These are phyloP conservation scores for Sakesphorus luctuosus DNA, from an alignment of 2,113 vertebrate species.

Conservation along the genomic window DNA sequence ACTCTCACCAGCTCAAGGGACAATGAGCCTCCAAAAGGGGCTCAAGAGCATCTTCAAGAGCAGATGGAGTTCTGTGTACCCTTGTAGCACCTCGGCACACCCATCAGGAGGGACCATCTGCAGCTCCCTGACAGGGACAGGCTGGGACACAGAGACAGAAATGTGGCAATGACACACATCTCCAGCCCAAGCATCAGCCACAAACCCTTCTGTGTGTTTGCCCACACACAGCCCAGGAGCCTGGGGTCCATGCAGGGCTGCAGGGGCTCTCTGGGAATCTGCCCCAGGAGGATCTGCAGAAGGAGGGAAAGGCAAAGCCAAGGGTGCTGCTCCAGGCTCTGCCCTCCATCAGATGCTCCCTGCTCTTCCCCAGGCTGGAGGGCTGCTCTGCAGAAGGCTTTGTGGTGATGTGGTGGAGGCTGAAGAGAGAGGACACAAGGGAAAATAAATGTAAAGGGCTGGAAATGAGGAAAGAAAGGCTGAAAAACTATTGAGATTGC, in stretches of 20 bases:
- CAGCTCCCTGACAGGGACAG: not conserved
- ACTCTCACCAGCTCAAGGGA: not conserved
- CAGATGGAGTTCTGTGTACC: not conserved
- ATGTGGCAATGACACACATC: not conserved
- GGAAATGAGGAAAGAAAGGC: not conserved
- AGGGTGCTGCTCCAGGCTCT: not conserved
- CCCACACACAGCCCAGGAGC: rapidly evolving
- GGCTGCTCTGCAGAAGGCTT: not conserved
- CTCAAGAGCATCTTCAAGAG: not conserved
- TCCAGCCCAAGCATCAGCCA: not conserved
- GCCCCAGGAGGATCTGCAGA: not conserved
- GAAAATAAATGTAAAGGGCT: conserved; percentile 5
- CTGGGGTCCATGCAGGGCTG: not conserved
- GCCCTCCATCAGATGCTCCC: not conserved
- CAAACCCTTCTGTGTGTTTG: not conserved
- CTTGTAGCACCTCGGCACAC: not conserved
- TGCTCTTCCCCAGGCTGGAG: not conserved
- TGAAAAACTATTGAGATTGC: not conserved
- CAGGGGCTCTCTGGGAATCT: rapidly evolving
- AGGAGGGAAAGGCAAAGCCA: not conserved
- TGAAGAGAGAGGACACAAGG: not conserved
- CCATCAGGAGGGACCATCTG: not conserved
- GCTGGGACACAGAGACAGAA: not conserved
- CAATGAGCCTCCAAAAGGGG: not conserved
- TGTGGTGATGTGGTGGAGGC: not conserved